Evolutionary conservation across 2,797 vertebrate genomes (phyloP).

Genomic region (Catharus ustulatus): DNA sequence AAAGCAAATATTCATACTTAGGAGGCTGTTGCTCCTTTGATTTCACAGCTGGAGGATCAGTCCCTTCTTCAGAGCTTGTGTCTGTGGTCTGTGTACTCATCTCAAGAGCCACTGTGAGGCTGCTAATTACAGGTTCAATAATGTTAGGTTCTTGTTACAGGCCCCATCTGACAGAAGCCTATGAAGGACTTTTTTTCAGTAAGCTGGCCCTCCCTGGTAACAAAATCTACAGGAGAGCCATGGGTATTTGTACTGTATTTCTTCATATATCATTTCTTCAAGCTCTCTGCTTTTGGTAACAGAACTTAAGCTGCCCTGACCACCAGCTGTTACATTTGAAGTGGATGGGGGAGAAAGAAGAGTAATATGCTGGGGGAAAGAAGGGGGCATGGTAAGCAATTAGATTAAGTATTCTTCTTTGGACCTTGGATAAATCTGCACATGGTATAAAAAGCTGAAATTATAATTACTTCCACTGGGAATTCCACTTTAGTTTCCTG

Average conservation of each 20-base stretch:
- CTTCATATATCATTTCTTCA: neutral
- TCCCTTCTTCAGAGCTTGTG: neutral
- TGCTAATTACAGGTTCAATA: neutral
- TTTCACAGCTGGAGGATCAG: neutral
- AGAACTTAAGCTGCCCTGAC: neutral
- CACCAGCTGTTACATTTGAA: neutral
- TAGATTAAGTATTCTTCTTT: neutral
- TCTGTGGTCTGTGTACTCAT: neutral
- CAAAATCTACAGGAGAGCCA: neutral
- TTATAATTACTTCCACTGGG: slow-evolving; percentile 44
- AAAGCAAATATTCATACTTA: neutral
- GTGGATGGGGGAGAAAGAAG: neutral
- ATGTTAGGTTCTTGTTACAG: neutral
- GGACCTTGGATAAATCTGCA: neutral
- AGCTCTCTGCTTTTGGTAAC: neutral
- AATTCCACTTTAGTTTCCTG: slow-evolving; percentile 7
- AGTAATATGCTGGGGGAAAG: neutral
- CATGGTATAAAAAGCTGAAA: neutral
- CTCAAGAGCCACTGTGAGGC: neutral
- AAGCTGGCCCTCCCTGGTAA: neutral
- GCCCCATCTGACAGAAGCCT: neutral
- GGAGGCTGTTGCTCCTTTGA: neutral
- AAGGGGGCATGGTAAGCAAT: neutral
- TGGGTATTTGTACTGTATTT: neutral
- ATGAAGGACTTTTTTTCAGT: neutral